phyloP scores from a whole-genome alignment of 2,113 vertebrate species.

The Mesembrinibis cayennensis region DNA sequence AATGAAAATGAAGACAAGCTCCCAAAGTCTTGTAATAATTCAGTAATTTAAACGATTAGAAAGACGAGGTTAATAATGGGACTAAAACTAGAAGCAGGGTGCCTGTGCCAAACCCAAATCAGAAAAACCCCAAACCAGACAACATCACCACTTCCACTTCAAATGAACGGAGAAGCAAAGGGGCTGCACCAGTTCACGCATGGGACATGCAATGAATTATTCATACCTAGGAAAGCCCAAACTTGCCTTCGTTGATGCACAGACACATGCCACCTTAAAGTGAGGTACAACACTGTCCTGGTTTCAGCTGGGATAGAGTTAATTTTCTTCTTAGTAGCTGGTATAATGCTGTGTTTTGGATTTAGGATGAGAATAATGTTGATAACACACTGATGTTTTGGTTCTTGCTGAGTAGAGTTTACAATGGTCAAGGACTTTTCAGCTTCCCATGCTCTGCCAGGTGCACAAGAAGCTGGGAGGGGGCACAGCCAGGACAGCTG shows the following conservation, averaged over 20 bases:
- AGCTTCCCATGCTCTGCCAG: too few relatives aligned
- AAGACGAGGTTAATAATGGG: neutral
- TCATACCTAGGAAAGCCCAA: neutral
- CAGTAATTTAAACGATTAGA: neutral
- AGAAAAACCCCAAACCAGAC: neutral
- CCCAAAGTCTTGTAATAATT: neutral
- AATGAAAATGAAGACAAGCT: neutral
- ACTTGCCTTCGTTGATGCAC: neutral
- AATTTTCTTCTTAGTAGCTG: too few relatives aligned
- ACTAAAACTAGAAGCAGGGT: neutral
- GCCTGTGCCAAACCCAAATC: neutral
- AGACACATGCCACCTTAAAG: neutral
- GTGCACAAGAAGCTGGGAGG: too few relatives aligned
- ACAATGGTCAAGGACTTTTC: too few relatives aligned
- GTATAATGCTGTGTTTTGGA: too few relatives aligned
- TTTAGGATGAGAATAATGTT: too few relatives aligned
- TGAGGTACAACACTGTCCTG: neutral
- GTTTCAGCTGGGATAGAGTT: too few relatives aligned
- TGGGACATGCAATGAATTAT: accelerated
- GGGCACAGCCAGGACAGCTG: too few relatives aligned
- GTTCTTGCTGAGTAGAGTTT: too few relatives aligned
- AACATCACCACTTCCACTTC: too few relatives aligned
- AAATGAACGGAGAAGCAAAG: neutral
- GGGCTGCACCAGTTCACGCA: accelerated
- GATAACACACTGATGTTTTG: too few relatives aligned